Base-by-base conservation (phyloP, 2,113 vertebrate genomes). In the Vulpes ferrilata region DNA sequence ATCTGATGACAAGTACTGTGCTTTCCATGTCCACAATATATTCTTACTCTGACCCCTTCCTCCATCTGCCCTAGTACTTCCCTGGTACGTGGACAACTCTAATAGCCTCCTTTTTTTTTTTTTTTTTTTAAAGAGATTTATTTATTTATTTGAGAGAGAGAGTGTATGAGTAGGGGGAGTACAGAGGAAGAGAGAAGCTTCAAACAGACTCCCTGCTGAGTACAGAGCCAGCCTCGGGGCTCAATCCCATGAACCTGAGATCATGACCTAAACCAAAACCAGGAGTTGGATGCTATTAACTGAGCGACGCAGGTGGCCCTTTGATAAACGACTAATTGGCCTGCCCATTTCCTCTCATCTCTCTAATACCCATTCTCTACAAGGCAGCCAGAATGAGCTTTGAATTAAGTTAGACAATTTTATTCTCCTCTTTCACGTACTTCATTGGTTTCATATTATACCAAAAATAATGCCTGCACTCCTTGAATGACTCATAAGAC, bases 361-460 rank as follows among this genome's bases (percentile, higher is more conserved):
- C 38, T 19, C 23, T 90, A 59, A 71, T 55, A 35, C 43, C 11
- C 4, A 17, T 55, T 96, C 76, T 84, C 53, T 88, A 73, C 20
- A 60, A 43, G 55, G 71, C 48, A 13, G 20, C 19, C n/a, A 85
- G 25, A 79, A 19, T 64, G 11, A 83, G 22, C 17, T 84, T 96
- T 97, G 90, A 90, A 84, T n/a, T 48, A 88, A 60, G 43, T 55
- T 16, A 95, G 30, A n/a, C 3, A 57, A 35, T 59, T 92, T 81
- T 81, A 38, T 8, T n/a, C n/a, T 65, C 43, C 8, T 76, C 0
- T 69, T 84, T 82, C 43, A 71, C 71, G 43, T 73, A 38, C 8
- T 93, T 67, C 48, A 27, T 17, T 93, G 60, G 38, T 48, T 93
- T 95, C n/a, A 85, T 22, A 11, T 78, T 67, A 60, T 81, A 30